phyloP scores from a whole-genome alignment of 2,113 vertebrate species.

The Redunca redunca region DNA sequence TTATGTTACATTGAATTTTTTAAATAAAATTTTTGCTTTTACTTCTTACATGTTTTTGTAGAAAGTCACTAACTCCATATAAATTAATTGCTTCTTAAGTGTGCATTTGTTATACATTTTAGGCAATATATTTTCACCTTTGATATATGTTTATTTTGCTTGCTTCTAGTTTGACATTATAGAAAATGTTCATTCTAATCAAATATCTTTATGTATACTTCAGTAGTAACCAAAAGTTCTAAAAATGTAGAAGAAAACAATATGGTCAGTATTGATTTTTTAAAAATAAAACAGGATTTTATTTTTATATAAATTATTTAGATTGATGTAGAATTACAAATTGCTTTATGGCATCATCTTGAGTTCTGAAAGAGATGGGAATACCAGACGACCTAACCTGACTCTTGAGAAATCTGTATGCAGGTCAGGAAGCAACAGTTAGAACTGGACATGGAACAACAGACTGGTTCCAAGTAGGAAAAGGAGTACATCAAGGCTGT shows the following conservation, averaged over 20 bases:
- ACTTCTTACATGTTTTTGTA: background rate
- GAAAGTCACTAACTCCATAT: background rate
- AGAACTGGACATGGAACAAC: no score
- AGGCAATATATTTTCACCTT: background rate
- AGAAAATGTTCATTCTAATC: background rate
- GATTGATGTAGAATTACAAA: background rate
- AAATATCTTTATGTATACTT: background rate
- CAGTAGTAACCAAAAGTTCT: background rate
- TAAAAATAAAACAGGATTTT: background rate
- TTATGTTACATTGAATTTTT: background rate
- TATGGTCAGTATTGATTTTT: background rate
- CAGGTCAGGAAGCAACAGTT: no score
- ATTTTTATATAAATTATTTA: background rate
- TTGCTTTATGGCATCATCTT: background rate
- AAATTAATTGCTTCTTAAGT: background rate
- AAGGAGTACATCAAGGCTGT: no score
- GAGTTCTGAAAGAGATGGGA: background rate
- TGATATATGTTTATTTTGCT: background rate
- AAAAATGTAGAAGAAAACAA: background rate
- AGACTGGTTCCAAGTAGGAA: no score
- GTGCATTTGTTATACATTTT: background rate
- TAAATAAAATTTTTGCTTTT: background rate
- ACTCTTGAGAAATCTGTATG: no score
- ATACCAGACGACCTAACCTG: no score
- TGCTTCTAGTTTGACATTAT: background rate